phyloP scores from a whole-genome alignment of 2,113 vertebrate species.

The Bos indicus region DNA sequence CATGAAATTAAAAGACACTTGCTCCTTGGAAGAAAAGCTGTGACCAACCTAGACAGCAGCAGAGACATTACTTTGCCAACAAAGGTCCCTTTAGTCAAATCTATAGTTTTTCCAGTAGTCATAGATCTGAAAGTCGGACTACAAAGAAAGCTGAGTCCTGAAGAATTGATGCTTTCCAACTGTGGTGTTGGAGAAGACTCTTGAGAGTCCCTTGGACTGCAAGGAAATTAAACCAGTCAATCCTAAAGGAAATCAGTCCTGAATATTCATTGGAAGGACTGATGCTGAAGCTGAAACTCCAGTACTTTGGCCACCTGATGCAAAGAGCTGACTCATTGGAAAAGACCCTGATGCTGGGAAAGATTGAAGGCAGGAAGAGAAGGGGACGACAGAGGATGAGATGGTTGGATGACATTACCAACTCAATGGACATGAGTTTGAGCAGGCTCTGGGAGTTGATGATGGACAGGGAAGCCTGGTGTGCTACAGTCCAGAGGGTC shows the following conservation, averaged over 20 bases:
- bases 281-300: neutral
- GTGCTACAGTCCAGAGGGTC: neutral
- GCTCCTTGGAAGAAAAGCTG: neutral
- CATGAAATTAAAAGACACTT: neutral
- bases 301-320: neutral
- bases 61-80: neutral
- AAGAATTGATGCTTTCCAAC: neutral
- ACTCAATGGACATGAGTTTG: neutral
- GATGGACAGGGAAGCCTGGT: neutral
- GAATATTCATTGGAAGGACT: neutral
- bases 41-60: neutral
- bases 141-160: neutral
- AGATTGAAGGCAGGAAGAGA: neutral
- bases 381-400: neutral
- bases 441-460: neutral
- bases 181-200: neutral
- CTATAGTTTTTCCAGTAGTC: neutral
- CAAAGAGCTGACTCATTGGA: neutral
- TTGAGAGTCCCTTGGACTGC: neutral
- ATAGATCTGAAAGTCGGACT: neutral
- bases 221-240: neutral
- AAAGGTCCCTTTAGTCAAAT: neutral
- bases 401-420: neutral
- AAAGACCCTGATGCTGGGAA: neutral
- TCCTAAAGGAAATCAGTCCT: neutral